Percentiles rank a stretch among this genome's conserved stretches.
Evolutionary conservation across 2,113 vertebrate genomes (phyloP).

Genomic region (Esox niger): DNA sequence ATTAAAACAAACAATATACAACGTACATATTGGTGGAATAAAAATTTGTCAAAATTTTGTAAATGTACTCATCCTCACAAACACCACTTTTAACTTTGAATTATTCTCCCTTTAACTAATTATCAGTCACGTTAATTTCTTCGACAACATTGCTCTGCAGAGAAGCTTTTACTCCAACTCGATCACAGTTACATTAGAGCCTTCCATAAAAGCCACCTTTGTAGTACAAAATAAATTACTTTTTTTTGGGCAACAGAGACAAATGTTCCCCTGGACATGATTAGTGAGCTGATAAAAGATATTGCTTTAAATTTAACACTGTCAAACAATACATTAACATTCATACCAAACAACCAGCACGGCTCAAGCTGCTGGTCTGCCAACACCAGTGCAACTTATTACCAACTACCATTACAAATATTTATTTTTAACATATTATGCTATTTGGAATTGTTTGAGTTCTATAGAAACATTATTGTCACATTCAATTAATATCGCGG

Average conservation of each 20-base stretch:
- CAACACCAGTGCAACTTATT: constrained; percentile 53
- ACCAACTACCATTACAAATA: too few species aligned
- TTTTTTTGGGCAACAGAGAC: constrained; percentile 65
- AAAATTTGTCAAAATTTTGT: too few species aligned
- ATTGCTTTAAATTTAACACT: constrained; percentile 67
- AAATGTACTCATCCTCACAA: too few species aligned
- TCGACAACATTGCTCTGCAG: constrained; percentile 1
- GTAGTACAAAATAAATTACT: constrained; percentile 73
- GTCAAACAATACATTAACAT: constrained; percentile 68
- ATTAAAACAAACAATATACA: too few species aligned
- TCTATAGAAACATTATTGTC: constrained; percentile 74
- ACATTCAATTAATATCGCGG: constrained; percentile 73
- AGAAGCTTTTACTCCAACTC: not conserved
- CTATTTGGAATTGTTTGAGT: too few species aligned
- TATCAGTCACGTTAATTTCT: constrained; percentile 14
- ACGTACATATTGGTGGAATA: too few species aligned
- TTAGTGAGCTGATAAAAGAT: constrained; percentile 73
- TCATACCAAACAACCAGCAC: constrained; percentile 56
- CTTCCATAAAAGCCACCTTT: constrained; percentile 52
- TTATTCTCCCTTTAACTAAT: not conserved
- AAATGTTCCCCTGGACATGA: constrained; percentile 70
- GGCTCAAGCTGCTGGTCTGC: constrained; percentile 69
- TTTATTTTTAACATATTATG: too few species aligned
- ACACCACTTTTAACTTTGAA: too few species aligned
- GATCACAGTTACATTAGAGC: not conserved